Evolutionary conservation across 2,113 vertebrate species (phyloP), one percentile per base, ranked within the genome.

Genomic region (Camelus bactrianus): DNA sequence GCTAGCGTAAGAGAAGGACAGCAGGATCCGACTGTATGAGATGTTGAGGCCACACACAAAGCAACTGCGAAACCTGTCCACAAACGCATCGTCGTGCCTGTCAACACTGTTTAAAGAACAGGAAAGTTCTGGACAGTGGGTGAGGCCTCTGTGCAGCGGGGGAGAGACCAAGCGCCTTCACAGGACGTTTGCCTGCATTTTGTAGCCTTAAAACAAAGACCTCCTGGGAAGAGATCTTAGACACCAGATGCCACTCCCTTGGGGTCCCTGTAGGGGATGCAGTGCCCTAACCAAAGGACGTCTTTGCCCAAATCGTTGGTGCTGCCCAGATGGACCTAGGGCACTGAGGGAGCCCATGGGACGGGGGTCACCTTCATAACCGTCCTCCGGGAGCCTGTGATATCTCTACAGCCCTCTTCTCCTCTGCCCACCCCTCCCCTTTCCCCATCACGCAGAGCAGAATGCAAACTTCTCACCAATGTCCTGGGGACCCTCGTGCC

Each of bases 221-320:
- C 15, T 42, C 4, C 48, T 2, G 24, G 42, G 54, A n/a, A 83
- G 60, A 69, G 38, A 30, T 50, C 28, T 1, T 2, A 60, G 94
- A 10, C 50, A 30, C 54, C 12, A 16, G 16, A 20, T 8, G 65
- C 8, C 20, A 10, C 50, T 35, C 32, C 28, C 14, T 6, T 16
- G 60, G 60, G 60, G 62, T 56, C 46, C 5, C 16, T 7, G 8
- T 1, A 35, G 14, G 20, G 4, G 28, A 1, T 0, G 16, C 17
- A 8, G 1, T 3, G 24, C 15, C 73, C 16, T n/a, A 28, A 16
- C 3, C 5, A 9, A 48, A 13, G 3, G n/a, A 35, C 17, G 0
- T 7, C 11, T 64, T 35, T 35, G 48, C 48, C 28, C 70, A 89
- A 42, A 11, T 9, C 6, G 1, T 46, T 19, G 16, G 48, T 28